These are phyloP conservation scores for Odontamblyopus rebecca DNA, from an alignment of 2,797 vertebrate genomes.

Conservation along the genomic window DNA sequence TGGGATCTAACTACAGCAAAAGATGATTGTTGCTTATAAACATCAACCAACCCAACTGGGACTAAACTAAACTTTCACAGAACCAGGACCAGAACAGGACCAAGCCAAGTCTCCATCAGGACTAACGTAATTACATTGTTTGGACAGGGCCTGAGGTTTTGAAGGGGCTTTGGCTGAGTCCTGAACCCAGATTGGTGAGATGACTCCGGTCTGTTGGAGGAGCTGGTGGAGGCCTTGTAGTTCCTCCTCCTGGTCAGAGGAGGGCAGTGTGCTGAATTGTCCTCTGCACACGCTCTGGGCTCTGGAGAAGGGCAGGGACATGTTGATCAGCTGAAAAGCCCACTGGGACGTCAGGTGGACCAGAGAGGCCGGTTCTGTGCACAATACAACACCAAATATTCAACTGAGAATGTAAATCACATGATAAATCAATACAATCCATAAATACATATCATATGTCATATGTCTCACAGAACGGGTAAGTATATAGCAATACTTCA, in stretches of 20 bases:
- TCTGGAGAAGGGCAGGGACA: conserved; percentile 75
- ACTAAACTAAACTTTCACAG: no score
- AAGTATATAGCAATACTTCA: neutral
- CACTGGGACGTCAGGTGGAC: conserved; percentile 63
- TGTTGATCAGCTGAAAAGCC: conserved; percentile 76
- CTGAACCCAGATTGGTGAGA: conserved; percentile 76
- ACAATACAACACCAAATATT: neutral
- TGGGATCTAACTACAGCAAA: no score
- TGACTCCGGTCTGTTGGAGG: conserved; percentile 56
- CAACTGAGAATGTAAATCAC: neutral
- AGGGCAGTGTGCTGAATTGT: conserved; percentile 78
- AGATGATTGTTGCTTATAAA: no score
- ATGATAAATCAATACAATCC: neutral
- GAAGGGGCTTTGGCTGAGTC: conserved; percentile 45
- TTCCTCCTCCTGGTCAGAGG: conserved; percentile 45
- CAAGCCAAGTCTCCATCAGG: no score
- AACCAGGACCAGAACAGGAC: no score
- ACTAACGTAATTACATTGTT: conserved; percentile 65
- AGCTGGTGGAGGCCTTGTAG: conserved; percentile 49
- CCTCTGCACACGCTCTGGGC: conserved; percentile 81
- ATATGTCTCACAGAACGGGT: neutral
- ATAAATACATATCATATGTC: no score
- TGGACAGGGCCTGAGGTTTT: conserved; percentile 42
- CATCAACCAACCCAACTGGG: no score
- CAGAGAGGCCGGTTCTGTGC: conserved; percentile 22